Evolutionary conservation across 2,797 vertebrate species (phyloP).

Genomic region (Myiothlypis chrysogaster): DNA sequence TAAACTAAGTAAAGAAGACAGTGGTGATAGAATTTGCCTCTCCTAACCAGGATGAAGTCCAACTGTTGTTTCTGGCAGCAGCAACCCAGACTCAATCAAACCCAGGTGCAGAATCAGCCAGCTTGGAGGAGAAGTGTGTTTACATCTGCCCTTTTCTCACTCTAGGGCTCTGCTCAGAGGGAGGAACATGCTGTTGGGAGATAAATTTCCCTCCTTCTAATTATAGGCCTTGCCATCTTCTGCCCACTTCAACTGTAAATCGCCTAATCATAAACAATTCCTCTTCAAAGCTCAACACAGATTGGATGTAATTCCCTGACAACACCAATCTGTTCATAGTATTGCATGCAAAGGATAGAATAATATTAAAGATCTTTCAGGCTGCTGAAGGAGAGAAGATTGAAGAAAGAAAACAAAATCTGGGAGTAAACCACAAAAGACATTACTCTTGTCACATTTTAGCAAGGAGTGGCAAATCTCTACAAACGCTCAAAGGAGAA

Average conservation of each 20-base stretch:
- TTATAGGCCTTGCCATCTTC: slow-evolving; percentile 72
- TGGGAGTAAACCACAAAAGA: not conserved
- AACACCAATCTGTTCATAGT: slow-evolving; percentile 66
- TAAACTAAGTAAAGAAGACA: slow-evolving; percentile 12
- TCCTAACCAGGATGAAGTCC: slow-evolving; percentile 31
- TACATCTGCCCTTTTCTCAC: slow-evolving; percentile 61
- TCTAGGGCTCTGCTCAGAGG: slow-evolving; percentile 54
- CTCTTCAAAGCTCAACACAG: slow-evolving; percentile 66
- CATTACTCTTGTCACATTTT: not conserved
- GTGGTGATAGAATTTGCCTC: slow-evolving; percentile 18
- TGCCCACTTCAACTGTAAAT: slow-evolving; percentile 70
- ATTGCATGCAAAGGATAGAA: slow-evolving; percentile 46
- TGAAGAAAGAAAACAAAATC: slow-evolving; percentile 23
- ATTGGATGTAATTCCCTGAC: slow-evolving; percentile 68
- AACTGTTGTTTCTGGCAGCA: slow-evolving; percentile 67
- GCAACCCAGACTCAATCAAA: slow-evolving; percentile 38
- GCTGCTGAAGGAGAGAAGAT: slow-evolving; percentile 20
- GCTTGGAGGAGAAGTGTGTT: slow-evolving; percentile 53
- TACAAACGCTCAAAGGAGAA: not conserved
- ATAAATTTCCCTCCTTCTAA: slow-evolving; percentile 76
- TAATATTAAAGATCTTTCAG: slow-evolving; percentile 48
- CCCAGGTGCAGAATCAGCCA: slow-evolving; percentile 52
- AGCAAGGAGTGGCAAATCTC: not conserved
- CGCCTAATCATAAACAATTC: slow-evolving; percentile 71
- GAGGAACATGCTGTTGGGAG: slow-evolving; percentile 64